phyloP scores from a whole-genome alignment of 2,888 invertebrate genomes.

The Phorcus lineatus region DNA sequence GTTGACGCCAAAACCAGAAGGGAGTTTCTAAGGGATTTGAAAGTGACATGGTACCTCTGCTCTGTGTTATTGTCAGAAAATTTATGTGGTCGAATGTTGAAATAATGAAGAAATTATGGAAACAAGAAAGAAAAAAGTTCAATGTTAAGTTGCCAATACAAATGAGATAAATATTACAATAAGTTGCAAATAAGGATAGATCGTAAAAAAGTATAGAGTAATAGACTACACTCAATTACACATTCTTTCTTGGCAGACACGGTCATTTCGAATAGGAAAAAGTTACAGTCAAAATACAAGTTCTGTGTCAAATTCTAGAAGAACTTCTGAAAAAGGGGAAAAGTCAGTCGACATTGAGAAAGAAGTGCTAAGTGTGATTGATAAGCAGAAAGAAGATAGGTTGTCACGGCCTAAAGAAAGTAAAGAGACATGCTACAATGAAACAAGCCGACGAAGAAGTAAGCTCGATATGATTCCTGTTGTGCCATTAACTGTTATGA shows the following conservation, averaged over 20 bases:
- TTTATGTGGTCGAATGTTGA: no score
- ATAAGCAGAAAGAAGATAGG: background rate
- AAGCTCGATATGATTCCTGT: slow-evolving; percentile 3
- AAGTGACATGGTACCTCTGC: no score
- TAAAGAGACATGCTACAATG: background rate
- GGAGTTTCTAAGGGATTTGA: no score
- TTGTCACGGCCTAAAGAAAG: background rate
- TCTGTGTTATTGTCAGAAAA: no score
- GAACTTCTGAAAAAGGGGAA: background rate
- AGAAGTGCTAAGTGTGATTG: background rate
- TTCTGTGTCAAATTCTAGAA: background rate
- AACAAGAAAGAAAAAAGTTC: no score
- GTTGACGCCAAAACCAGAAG: no score
- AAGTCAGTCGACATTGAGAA: background rate
- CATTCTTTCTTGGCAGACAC: background rate
- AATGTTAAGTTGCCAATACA: no score
- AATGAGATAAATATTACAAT: no score
- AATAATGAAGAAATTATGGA: no score
- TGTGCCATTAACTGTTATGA: background rate
- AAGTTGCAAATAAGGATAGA: no score
- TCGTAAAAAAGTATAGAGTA: no score
- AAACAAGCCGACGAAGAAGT: background rate
- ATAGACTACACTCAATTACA: no score
- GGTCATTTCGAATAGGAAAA: background rate
- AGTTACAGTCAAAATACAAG: background rate